Conservation (phyloP, 2,113 vertebrate genomes). For the Eulemur rufifrons region DNA sequence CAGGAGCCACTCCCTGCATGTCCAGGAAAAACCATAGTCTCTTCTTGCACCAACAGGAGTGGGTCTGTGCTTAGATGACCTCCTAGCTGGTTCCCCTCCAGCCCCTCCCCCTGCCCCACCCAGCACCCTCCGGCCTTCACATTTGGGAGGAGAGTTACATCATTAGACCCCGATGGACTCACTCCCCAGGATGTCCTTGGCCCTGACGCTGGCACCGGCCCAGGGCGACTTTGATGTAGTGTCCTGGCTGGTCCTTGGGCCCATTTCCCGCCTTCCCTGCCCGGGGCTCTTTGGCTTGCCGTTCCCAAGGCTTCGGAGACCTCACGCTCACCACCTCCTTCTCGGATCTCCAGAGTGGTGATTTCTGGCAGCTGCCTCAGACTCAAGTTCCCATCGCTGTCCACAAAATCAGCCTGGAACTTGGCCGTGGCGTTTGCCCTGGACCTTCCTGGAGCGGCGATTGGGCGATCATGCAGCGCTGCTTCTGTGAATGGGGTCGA, state of each 20-base stretch:
- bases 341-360: neutral
- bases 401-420: neutral
- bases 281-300: neutral
- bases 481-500: neutral
- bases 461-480: fast-evolving
- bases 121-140: neutral
- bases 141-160: neutral
- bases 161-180: neutral
- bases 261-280: neutral
- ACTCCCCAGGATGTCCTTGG: neutral
- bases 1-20: no score
- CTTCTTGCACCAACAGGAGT: neutral
- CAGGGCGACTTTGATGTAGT: constrained; percentile 16
- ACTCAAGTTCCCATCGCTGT: neutral
- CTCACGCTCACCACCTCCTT: neutral
- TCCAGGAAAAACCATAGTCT: neutral
- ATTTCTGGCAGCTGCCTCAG: neutral
- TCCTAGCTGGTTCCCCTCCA: neutral
- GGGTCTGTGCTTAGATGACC: neutral
- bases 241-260: neutral
- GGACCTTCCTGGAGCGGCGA: neutral
- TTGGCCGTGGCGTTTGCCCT: fast-evolving
- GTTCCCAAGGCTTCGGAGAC: neutral
- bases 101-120: neutral
- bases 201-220: neutral